Percentiles rank a stretch among this genome's conserved stretches.
Conservation (phyloP, 2,113 vertebrate genomes). For the Acrocephalus arundinaceus region DNA sequence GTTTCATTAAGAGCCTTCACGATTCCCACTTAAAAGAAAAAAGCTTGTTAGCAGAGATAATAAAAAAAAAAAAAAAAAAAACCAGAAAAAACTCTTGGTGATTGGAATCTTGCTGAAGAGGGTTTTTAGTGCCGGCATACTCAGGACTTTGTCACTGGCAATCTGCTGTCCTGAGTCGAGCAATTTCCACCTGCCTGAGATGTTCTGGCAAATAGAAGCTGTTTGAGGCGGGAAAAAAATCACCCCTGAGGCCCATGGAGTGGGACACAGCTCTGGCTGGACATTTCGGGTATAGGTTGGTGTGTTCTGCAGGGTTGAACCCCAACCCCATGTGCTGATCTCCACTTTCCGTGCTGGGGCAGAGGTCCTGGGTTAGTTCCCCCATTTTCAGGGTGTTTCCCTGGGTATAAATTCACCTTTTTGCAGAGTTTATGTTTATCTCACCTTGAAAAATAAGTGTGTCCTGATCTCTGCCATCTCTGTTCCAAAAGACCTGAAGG, state of each 20-base stretch:
- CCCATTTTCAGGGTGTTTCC: background rate
- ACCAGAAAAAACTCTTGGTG: too few relatives aligned
- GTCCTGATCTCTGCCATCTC: background rate
- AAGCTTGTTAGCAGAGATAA: constrained; percentile 59
- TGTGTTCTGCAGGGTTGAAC: background rate
- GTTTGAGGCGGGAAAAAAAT: background rate
- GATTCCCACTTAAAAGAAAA: constrained; percentile 45
- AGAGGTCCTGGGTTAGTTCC: background rate
- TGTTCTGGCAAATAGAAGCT: background rate
- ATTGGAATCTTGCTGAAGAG: background rate
- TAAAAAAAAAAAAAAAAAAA: background rate
- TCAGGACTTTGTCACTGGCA: background rate
- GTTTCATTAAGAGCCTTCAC: constrained; percentile 30
- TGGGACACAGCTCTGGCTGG: background rate
- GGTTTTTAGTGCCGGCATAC: background rate
- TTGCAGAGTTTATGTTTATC: background rate
- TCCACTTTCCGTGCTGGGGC: fast-evolving
- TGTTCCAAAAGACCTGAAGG: background rate
- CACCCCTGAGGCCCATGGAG: fast-evolving
- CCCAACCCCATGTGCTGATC: fast-evolving
- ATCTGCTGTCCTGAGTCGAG: background rate
- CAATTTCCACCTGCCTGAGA: background rate
- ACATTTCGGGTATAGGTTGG: fast-evolving
- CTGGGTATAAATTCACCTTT: background rate
- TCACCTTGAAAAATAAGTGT: background rate